These are phyloP conservation scores for Gila robusta DNA, from an alignment of 2,797 vertebrate species.

Conservation along the genomic window DNA sequence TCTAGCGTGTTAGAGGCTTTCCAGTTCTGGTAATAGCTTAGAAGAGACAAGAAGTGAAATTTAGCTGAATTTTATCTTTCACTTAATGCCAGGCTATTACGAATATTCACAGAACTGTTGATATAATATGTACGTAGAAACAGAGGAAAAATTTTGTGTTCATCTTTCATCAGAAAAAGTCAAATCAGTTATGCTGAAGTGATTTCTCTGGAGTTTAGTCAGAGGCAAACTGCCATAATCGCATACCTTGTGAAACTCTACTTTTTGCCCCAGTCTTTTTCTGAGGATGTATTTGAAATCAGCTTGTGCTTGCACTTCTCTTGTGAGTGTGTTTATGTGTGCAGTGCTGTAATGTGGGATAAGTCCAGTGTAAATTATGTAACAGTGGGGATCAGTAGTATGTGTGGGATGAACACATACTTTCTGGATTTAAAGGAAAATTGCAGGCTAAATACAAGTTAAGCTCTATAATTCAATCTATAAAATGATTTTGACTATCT, in stretches of 20 bases:
- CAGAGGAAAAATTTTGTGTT: background rate
- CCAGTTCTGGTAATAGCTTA: conserved; percentile 42
- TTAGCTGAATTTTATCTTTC: conserved; percentile 36
- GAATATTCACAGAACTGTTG: conserved; percentile 28
- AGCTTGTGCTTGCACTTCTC: conserved; percentile 28
- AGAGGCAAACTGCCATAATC: conserved; percentile 1
- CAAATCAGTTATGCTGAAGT: conserved; percentile 10
- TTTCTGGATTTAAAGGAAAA: conserved; percentile 25
- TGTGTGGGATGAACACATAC: conserved; percentile 15
- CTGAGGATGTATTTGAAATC: background rate
- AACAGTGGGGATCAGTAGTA: conserved; percentile 19
- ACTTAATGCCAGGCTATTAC: conserved; percentile 25
- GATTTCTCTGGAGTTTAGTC: conserved; percentile 1
- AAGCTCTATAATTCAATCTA: conserved; percentile 32
- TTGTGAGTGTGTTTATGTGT: conserved; percentile 43
- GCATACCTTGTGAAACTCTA: conserved; percentile 19
- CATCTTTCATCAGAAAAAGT: conserved; percentile 14
- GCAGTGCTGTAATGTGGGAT: conserved; percentile 9
- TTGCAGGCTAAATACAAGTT: background rate
- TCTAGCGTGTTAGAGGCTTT: conserved; percentile 17
- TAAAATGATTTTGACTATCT: background rate
- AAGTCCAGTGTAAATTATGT: conserved; percentile 29
- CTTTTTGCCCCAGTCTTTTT: conserved; percentile 65
- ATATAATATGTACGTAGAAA: background rate
- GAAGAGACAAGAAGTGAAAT: conserved; percentile 21